A percentile compares a stretch with the other conserved stretches of the same genome.
phyloP scores from a whole-genome alignment of 1,140 invertebrate species.

The honey bee (Apis mellifera) region Amel_HAv3.1 CM009943.2:11268501-11269000 shows the following conservation, averaged over 20 bases:
- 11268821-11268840: not conserved
- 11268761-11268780: not conserved
- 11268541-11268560: slow-evolving; percentile 61
- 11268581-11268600: slow-evolving; percentile 66
- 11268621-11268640: slow-evolving; percentile 67
- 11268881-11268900: no score
- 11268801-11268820: not conserved
- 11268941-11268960: no score
- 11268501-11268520: no score
- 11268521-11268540: not conserved
- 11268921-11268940: no score
- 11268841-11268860: not conserved
- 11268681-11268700: not conserved
- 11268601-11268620: slow-evolving; percentile 65
- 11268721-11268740: no score
- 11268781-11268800: not conserved
- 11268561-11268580: slow-evolving; percentile 56
- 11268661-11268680: not conserved
- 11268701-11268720: not conserved
- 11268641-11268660: not conserved
- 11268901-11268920: no score
- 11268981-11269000: no score
- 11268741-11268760: no score
- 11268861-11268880: not conserved
- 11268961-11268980: no score